Evolutionary conservation across 2,113 vertebrate genomes (phyloP), one percentile per base, ranked within the genome.

Genomic region (Pardalotus punctatus): DNA sequence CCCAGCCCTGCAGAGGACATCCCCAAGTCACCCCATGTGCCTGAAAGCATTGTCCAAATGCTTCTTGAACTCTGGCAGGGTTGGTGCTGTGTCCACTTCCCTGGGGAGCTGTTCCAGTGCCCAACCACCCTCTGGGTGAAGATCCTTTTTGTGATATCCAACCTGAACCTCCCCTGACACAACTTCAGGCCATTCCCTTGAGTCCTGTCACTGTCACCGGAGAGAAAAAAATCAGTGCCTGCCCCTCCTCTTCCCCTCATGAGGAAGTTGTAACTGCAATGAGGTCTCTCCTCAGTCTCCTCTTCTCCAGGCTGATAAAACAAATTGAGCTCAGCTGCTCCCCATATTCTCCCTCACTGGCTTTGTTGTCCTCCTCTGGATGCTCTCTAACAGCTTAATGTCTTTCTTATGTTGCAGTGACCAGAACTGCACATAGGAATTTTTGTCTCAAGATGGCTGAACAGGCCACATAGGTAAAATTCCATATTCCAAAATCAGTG

Each of bases 81-180:
- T 22, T 72, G 57, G 9, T 27, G 31, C 31, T 56, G 50, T 42
- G 66, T 56, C 11, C 42, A 19, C 25, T 27, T 17, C 21, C 8
- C 2, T 57, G 18, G 42, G 57, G 42, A 64, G 11, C 13, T 42
- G 14, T 58, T 67, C 43, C 36, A 58, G 43, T 35, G 57, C 35
- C 22, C 13, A 31, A 0, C 14, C 8, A 6, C 25, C 29, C 14
- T 25, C 14, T 23, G 3, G 13, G 13, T 0, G 4, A 72, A 31
- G 48, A 88, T 36, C 1, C 7, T 50, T 50, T 50, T 27, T 14
- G 21, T 33, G 3, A 57, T 9, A 42, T 43, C 14, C 18, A 65
- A 5, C 8, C 14, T 23, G 33, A 80, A 23, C 25, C 12, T 35
- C 31, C 29, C 16, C 27, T 65, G 36, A 33, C 25, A 28, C 12